Evolutionary conservation across 2,797 vertebrate genomes (phyloP).

Genomic region (Dicrostonyx torquatus): DNA sequence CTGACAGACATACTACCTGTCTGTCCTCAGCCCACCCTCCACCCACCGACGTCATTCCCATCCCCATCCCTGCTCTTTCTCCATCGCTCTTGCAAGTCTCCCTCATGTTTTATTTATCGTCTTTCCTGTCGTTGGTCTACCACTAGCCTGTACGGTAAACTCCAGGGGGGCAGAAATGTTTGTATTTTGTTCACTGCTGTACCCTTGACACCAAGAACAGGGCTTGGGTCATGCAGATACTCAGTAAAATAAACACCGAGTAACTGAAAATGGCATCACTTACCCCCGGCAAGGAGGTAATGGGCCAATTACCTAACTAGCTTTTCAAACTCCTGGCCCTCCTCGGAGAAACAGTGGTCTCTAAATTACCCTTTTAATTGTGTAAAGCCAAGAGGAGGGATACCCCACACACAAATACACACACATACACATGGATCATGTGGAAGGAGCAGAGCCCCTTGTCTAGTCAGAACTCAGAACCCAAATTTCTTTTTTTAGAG

Average conservation of each 20-base stretch:
- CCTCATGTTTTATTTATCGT: neutral
- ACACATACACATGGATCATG: fast-evolving
- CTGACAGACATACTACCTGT: neutral
- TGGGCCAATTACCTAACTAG: neutral
- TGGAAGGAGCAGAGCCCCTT: neutral
- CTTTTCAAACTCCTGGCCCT: neutral
- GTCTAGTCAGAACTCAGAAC: neutral
- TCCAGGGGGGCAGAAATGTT: too few relatives aligned
- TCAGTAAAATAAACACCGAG: neutral
- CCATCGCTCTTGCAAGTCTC: neutral
- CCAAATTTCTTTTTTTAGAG: neutral
- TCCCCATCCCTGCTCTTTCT: neutral
- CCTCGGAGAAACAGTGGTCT: neutral
- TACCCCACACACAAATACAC: too few relatives aligned
- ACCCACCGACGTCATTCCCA: neutral
- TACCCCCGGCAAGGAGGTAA: neutral
- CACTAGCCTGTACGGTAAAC: neutral
- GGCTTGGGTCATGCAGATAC: neutral
- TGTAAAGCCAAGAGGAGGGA: neutral
- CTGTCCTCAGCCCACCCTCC: neutral
- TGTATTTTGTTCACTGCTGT: neutral
- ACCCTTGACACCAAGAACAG: neutral
- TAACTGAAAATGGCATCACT: neutral
- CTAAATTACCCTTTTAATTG: neutral
- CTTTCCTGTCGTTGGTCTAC: neutral